These are phyloP conservation scores for Spilarctia lutea DNA, from an alignment of 2,888 invertebrate genomes.

Conservation along the genomic window DNA sequence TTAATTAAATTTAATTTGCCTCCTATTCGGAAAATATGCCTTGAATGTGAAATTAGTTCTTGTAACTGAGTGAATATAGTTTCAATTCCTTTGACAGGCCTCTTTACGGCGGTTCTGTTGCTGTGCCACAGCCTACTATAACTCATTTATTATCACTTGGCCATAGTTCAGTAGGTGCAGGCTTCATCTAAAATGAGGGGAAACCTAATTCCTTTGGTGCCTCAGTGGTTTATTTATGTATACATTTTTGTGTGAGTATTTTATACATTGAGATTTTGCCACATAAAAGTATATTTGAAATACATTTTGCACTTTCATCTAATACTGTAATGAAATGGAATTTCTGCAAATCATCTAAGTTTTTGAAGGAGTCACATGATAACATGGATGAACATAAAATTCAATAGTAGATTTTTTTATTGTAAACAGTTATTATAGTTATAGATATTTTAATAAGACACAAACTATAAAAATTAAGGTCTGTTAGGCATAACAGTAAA, in stretches of 20 bases:
- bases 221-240: neutral
- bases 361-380: no score
- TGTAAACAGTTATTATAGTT: neutral
- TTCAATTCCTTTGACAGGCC: neutral
- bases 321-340: no score
- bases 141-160: constrained; percentile 6
- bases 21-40: no score
- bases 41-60: neutral
- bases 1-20: neutral
- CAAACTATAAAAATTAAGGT: no score
- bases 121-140: neutral
- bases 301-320: no score
- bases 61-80: neutral
- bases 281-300: no score
- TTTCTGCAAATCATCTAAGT: no score
- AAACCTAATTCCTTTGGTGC: neutral
- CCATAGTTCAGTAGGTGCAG: constrained; percentile 1
- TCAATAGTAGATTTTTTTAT: neutral
- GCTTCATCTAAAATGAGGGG: neutral
- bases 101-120: neutral
- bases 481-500: no score
- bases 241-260: neutral
- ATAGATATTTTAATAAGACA: no score
- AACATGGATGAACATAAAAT: no score
- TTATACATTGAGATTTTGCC: no score